Base-by-base conservation (phyloP, 2,797 vertebrate species). In the Sebastes taczanowskii region DNA sequence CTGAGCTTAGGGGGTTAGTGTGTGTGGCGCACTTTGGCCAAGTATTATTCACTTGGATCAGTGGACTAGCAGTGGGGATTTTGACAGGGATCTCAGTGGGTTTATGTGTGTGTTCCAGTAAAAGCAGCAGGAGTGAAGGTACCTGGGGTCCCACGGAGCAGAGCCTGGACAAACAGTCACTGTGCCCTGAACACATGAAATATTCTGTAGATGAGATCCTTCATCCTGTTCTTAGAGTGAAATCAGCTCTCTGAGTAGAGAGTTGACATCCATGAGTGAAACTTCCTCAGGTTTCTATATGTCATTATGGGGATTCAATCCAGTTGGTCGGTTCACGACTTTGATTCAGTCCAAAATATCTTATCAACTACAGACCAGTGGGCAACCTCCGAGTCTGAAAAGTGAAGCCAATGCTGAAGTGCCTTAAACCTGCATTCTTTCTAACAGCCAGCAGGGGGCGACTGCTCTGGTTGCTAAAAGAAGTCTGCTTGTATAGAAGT, bases 31-130 rank as follows among this genome's bases (percentile, higher is more conserved):
- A 16, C 23, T 69, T 32, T 71, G 49, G 65, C 23, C 32, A 30
- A 53, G 25, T 49, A 6, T 69, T 80, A 56, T 73, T 84, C 35
- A 35, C 66, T 30, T 1, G 46, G 85, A 83, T 85, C 61, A 79
- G 61, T 59, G 71, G 56, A 35, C 55, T 23, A 62, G 69, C 67
- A n/a, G 67, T 58, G 71, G 38, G 68, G 69, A 35, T 79, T 87
- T 78, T 77, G 59, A 86, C 6, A 1, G 62, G 67, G 56, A 74
- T 81, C 68, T 82, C 16, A 22, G 27, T 55, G 13, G 67, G 58
- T 77, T 30, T 79, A 52, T 46, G 67, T 23, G 77, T 32, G 69
- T 66, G 22, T 80, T 83, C 27, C 23, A 75, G 56, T 77, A 23
- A 80, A 58, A 75, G 67, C 73, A 83, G 63, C 70, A 27, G 68